phyloP scores from a whole-genome alignment of 2,888 invertebrate species.

The Drosophila ustulata region DNA sequence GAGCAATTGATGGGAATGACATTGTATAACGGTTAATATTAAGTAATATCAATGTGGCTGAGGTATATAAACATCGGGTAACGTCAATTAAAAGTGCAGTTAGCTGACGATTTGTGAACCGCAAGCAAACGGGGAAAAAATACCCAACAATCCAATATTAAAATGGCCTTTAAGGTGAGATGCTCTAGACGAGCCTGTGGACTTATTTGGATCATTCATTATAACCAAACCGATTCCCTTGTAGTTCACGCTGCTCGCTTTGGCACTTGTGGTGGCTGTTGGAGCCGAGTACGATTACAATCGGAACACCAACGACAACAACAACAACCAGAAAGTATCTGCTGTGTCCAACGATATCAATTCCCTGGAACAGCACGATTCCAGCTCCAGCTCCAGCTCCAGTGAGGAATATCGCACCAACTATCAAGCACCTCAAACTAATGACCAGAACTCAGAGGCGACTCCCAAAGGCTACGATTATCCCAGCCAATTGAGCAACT shows the following conservation, averaged over 20 bases:
- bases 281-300: slow-evolving; percentile 52
- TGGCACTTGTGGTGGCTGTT: slow-evolving; percentile 42
- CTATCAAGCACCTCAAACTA: slow-evolving; percentile 52
- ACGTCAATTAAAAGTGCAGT: slow-evolving; percentile 61
- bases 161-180: slow-evolving; percentile 56
- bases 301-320: slow-evolving; percentile 22
- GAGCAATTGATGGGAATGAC: slow-evolving; percentile 68
- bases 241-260: slow-evolving; percentile 53
- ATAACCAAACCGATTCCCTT: not conserved
- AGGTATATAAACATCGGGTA: slow-evolving; percentile 60
- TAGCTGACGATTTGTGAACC: slow-evolving; percentile 61
- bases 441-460: slow-evolving; percentile 62
- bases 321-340: slow-evolving; percentile 39
- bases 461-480: slow-evolving; percentile 70
- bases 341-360: slow-evolving; percentile 41
- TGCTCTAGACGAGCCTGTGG: not conserved
- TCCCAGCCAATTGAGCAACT: slow-evolving; percentile 1
- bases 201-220: not conserved
- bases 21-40: slow-evolving; percentile 71
- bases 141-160: slow-evolving; percentile 6
- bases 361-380: slow-evolving; percentile 42
- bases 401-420: slow-evolving; percentile 62
- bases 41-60: slow-evolving; percentile 49
- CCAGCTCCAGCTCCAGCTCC: slow-evolving; percentile 49
- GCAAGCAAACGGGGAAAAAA: slow-evolving; percentile 34